Percentiles rank a stretch among this genome's conserved stretches.
These are phyloP conservation scores for Synergus itoensis DNA, from an alignment of 2,888 invertebrate genomes.

Conservation along the genomic window DNA sequence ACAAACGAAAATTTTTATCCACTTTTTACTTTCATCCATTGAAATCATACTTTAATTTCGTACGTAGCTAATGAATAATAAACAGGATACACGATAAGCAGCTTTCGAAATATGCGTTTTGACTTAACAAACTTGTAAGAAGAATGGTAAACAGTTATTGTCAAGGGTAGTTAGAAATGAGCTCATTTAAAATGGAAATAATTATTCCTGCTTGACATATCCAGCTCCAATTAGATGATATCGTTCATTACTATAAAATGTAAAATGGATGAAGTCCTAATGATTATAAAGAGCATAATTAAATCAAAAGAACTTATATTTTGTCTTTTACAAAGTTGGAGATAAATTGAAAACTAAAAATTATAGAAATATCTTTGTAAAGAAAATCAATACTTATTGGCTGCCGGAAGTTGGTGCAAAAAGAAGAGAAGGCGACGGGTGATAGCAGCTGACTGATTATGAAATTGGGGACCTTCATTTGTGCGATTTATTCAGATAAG, in stretches of 20 bases:
- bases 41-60: not conserved
- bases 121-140: not conserved
- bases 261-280: too few relatives aligned
- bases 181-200: not conserved
- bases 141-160: not conserved
- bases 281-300: too few relatives aligned
- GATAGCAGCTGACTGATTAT: not conserved
- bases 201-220: not conserved
- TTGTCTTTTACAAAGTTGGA: too few relatives aligned
- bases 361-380: not conserved
- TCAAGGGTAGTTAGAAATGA: not conserved
- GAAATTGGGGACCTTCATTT: not conserved
- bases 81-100: slow-evolving; percentile 12
- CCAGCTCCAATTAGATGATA: not conserved
- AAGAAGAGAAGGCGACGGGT: not conserved
- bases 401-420: not conserved
- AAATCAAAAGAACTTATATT: too few relatives aligned
- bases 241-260: too few relatives aligned
- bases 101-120: not conserved
- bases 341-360: too few relatives aligned
- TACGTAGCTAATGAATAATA: not conserved
- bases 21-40: too few relatives aligned
- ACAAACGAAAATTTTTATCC: too few relatives aligned
- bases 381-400: not conserved
- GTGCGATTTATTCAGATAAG: not conserved